phyloP scores from a whole-genome alignment of 2,888 invertebrate species.

The Conchocele bisecta region DNA sequence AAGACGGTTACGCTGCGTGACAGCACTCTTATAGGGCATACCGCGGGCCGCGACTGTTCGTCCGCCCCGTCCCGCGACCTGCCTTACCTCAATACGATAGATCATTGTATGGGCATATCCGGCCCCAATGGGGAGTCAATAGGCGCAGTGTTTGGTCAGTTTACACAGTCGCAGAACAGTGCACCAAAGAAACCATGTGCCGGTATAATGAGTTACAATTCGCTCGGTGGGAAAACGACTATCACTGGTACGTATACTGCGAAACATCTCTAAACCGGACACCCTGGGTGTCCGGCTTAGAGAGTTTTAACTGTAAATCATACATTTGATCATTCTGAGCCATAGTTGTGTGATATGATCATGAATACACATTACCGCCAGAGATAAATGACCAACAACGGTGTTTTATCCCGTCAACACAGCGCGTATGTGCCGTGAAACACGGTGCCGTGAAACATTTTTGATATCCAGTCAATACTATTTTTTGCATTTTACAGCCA shows the following conservation, averaged over 20 bases:
- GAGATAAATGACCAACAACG: no score
- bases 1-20: slow-evolving; percentile 61
- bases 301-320: no score
- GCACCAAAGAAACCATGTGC: slow-evolving; percentile 72
- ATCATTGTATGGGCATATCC: slow-evolving; percentile 28
- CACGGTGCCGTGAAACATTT: no score
- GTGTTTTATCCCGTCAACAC: no score
- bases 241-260: slow-evolving; percentile 46
- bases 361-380: no score
- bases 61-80: slow-evolving; percentile 47
- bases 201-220: slow-evolving; percentile 69
- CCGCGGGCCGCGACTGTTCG: slow-evolving; percentile 64
- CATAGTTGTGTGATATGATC: no score
- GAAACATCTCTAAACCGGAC: no score
- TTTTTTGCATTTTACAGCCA: no score
- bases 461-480: no score
- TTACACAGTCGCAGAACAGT: slow-evolving; percentile 62
- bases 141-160: slow-evolving; percentile 63
- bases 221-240: slow-evolving; percentile 58
- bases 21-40: slow-evolving; percentile 68
- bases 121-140: slow-evolving; percentile 31
- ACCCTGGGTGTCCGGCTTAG: no score
- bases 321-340: no score
- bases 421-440: no score
- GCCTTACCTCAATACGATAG: slow-evolving; percentile 43